phyloP scores from a whole-genome alignment of 1,140 invertebrate species.

The Drosophila dunni region DNA sequence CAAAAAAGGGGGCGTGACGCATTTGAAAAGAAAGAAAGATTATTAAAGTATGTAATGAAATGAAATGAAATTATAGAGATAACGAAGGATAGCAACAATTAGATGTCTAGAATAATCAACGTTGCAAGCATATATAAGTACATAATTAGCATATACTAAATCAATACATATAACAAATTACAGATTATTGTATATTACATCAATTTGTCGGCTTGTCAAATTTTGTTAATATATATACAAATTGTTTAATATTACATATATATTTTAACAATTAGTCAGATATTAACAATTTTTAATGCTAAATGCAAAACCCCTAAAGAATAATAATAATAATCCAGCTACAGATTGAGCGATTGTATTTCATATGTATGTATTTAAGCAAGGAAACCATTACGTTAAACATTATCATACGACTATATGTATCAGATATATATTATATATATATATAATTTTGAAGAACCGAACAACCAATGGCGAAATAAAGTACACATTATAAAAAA shows the following conservation, averaged over 20 bases:
- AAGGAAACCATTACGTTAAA: slow-evolving; percentile 66
- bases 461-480: slow-evolving; percentile 57
- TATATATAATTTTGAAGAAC: slow-evolving; percentile 65
- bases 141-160: slow-evolving; percentile 50
- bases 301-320: slow-evolving; percentile 38
- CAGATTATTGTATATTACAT: slow-evolving; percentile 70
- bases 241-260: slow-evolving; percentile 66
- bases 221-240: slow-evolving; percentile 71
- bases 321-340: slow-evolving; percentile 52
- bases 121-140: slow-evolving; percentile 61
- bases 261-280: slow-evolving; percentile 72
- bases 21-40: slow-evolving; percentile 24
- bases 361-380: slow-evolving; percentile 58
- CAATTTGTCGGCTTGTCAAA: slow-evolving; percentile 75
- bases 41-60: slow-evolving; percentile 13
- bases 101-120: slow-evolving; percentile 75
- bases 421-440: slow-evolving; percentile 54
- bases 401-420: slow-evolving; percentile 58
- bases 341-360: slow-evolving; percentile 52
- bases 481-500: slow-evolving; percentile 41
- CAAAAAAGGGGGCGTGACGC: slow-evolving; percentile 13
- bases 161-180: slow-evolving; percentile 36
- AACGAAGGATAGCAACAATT: slow-evolving; percentile 59
- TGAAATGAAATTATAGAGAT: slow-evolving; percentile 62
- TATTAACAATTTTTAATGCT: slow-evolving; percentile 65